Base-by-base conservation (phyloP, 2,113 vertebrate genomes). In the Aepyceros melampus region DNA sequence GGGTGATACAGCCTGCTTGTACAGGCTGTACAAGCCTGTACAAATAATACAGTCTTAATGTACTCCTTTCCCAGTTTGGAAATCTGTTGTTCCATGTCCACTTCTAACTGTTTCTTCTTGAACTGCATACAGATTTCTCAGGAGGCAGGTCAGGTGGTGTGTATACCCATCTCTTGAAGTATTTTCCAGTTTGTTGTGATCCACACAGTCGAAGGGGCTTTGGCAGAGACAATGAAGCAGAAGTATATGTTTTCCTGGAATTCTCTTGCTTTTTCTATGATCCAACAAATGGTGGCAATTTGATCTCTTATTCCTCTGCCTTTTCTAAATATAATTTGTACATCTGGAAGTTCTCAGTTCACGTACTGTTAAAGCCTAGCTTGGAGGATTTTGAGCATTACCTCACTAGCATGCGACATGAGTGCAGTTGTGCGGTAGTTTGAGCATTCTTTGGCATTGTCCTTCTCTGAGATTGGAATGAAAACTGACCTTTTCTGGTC, bases 311-410 rank as follows among this genome's bases (percentile, higher is more conserved):
- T 71, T 71, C 17, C 64, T 71, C 64, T 36, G 64, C n/a, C n/a
- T 71, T 71, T 71, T 71, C 64, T 36, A 21, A 71, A 71, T 11
- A 21, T 21, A 71, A n/a, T n/a, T 19, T n/a, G 62, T 17, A 67
- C 62, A 19, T 36, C 64, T 36, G n/a, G n/a, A 11, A 71, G 17
- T 67, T 67, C 33, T 67, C 33, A n/a, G 19, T 71, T 71, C 4
- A 0, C 0, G 0, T 21, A 36, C n/a, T 6, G 31, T 36, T 11
- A 36, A 71, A 71, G n/a, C 62, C 62, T 33, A 8, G 31, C n/a
- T 36, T 71, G 16, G 64, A 71, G n/a, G n/a, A 36, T 36, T 71
- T 71, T 71, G 64, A 71, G 64, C 17, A 36, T 36, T 23, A 12
- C 9, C 4, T 71, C n/a, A 36, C 64, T 71, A 71, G n/a, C 64